These are phyloP conservation scores for Polydrusus cervinus DNA, from an alignment of 2,888 invertebrate species.

Conservation along the genomic window DNA sequence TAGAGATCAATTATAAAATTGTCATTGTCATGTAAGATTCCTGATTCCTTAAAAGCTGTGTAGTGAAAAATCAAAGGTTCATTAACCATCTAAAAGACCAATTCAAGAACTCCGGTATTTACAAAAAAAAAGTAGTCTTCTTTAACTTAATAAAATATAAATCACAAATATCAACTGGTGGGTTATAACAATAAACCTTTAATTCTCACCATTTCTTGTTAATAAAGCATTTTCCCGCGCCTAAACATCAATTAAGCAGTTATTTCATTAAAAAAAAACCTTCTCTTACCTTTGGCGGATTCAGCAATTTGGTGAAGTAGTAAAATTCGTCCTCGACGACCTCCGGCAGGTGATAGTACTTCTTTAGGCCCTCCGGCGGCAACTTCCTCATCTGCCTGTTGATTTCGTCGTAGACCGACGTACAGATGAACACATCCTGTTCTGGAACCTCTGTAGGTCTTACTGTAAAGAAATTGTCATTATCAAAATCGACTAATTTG, in stretches of 20 bases:
- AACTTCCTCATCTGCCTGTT: slow-evolving; percentile 85
- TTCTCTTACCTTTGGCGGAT: slow-evolving; percentile 75
- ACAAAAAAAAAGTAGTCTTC: no score
- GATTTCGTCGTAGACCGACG: slow-evolving; percentile 92
- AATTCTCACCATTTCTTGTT: slow-evolving; percentile 27
- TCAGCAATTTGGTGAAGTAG: slow-evolving; percentile 83
- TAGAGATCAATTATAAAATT: no score
- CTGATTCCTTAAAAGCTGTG: no score
- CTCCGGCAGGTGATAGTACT: slow-evolving; percentile 85
- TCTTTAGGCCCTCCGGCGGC: slow-evolving; percentile 81
- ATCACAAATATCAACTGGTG: neutral
- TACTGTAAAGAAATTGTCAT: slow-evolving; percentile 73
- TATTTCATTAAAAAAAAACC: neutral
- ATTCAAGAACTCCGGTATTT: no score
- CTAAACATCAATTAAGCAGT: neutral
- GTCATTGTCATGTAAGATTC: no score
- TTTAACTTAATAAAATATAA: no score
- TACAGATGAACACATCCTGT: slow-evolving; percentile 93
- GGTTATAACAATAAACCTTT: neutral
- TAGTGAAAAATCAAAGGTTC: no score
- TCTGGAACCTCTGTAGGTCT: slow-evolving; percentile 96
- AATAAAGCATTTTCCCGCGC: slow-evolving; percentile 5
- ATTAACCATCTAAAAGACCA: no score
- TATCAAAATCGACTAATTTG: no score
- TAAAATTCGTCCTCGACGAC: slow-evolving; percentile 96